phyloP scores from a whole-genome alignment of 2,797 vertebrate species.

The Erpetoichthys calabaricus region DNA sequence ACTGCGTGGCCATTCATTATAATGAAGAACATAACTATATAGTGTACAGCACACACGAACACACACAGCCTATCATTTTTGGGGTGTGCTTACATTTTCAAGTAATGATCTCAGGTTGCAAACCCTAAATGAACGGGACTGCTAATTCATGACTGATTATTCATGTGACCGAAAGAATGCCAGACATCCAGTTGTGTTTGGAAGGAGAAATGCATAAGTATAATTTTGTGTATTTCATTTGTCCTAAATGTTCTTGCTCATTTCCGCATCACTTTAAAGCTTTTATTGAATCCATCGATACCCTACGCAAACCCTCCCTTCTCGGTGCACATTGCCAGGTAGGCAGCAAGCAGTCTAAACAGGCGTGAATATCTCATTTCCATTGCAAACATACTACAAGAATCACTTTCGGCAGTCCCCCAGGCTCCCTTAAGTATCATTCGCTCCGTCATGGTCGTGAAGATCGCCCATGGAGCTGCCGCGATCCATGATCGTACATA shows the following conservation, averaged over 20 bases:
- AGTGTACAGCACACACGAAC: background rate
- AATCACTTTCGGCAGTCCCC: no score
- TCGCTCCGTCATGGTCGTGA: no score
- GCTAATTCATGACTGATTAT: slow-evolving; percentile 4
- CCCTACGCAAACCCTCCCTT: no score
- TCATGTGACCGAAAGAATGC: slow-evolving; percentile 10
- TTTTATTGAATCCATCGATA: background rate
- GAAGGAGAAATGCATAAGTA: slow-evolving; percentile 36
- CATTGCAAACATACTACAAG: no score
- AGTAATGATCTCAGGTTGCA: no score
- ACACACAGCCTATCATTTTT: no score
- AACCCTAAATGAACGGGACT: background rate
- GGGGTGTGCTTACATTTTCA: background rate
- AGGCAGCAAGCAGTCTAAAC: no score
- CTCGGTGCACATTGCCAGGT: no score
- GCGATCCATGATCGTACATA: no score
- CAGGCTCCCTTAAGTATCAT: no score
- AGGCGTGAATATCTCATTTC: no score
- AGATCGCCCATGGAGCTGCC: no score
- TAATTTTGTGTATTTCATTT: slow-evolving; percentile 38
- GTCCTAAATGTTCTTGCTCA: slow-evolving; percentile 18
- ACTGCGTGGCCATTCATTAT: background rate
- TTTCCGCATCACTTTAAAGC: slow-evolving; percentile 8
- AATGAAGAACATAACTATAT: slow-evolving; percentile 2
- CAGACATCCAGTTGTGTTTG: slow-evolving; percentile 11